Evolutionary conservation across 2,113 vertebrate species (phyloP).

Genomic region (Psephotus haematonotus): DNA sequence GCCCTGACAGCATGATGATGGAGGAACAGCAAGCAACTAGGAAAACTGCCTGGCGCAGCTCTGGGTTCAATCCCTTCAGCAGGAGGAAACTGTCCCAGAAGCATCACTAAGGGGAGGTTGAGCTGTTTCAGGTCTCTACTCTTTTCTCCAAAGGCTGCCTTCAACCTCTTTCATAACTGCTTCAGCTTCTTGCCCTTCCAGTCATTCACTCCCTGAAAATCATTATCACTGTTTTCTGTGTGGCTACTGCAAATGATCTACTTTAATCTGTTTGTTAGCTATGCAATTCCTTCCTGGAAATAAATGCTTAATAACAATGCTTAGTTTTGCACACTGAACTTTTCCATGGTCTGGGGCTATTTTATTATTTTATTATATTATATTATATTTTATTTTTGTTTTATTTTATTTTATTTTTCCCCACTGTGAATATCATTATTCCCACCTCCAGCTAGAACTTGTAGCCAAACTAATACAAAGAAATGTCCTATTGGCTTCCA

Average conservation of each 20-base stretch:
- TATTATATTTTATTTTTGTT: too few species aligned
- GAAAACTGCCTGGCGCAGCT: background rate
- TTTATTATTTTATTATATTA: too few species aligned
- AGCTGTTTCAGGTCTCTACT: background rate
- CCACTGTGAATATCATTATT: background rate
- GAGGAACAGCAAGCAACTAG: background rate
- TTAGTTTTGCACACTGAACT: background rate
- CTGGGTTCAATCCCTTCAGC: background rate
- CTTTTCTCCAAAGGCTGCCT: background rate
- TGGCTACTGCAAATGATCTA: background rate
- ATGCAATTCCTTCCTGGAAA: background rate
- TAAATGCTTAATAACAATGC: background rate
- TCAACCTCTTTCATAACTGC: background rate
- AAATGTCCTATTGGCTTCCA: background rate
- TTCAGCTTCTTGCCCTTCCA: background rate
- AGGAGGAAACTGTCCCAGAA: background rate
- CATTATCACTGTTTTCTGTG: background rate
- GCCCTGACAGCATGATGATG: background rate
- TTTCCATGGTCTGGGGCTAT: background rate
- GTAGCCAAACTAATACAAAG: background rate
- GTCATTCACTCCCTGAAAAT: background rate
- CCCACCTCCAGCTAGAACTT: background rate
- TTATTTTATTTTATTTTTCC: fast-evolving
- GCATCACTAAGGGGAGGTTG: background rate
- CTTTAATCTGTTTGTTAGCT: background rate